A percentile compares a stretch with the other conserved stretches of the same genome.
phyloP scores from a whole-genome alignment of 1,140 invertebrate species.

The Drosophila malerkotliana region DNA sequence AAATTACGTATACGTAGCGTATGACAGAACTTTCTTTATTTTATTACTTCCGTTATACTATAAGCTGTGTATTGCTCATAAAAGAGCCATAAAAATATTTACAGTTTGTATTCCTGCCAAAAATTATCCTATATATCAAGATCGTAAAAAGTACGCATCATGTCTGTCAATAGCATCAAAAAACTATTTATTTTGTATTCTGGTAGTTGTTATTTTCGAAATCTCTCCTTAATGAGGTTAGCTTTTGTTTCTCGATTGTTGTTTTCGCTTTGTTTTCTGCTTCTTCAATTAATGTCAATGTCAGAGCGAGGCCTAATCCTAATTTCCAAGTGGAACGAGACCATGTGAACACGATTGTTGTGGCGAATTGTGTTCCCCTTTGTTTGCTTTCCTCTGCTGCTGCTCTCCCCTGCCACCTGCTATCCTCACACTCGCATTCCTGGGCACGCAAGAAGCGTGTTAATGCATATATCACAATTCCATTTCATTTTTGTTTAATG shows the following conservation, averaged over 20 bases:
- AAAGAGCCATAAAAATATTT: not conserved
- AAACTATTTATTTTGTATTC: constrained; percentile 19
- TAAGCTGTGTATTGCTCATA: too few species aligned
- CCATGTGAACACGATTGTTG: constrained; percentile 20
- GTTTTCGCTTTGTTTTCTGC: constrained; percentile 5
- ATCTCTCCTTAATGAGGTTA: constrained; percentile 34
- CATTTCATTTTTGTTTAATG: constrained; percentile 40
- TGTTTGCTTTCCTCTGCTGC: constrained; percentile 17
- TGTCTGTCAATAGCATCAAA: constrained; percentile 18
- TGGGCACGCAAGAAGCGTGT: constrained; percentile 27
- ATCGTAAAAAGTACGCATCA: constrained; percentile 16
- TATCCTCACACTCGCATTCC: not conserved
- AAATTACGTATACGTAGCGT: constrained; percentile 10
- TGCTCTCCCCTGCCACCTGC: not conserved
- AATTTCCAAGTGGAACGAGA: constrained; percentile 40
- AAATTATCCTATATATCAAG: not conserved
- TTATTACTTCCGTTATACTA: not conserved
- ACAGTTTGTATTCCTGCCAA: constrained; percentile 2
- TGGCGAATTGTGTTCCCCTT: constrained; percentile 27
- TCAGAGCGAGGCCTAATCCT: constrained; percentile 28
- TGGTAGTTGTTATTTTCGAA: constrained; percentile 9
- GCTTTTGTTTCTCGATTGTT: constrained; percentile 2
- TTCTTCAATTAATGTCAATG: constrained; percentile 38
- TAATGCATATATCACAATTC: constrained; percentile 45
- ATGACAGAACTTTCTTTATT: not conserved